These are phyloP conservation scores for Calidris pygmaea DNA, from an alignment of 2,113 vertebrate genomes.

Conservation along the genomic window DNA sequence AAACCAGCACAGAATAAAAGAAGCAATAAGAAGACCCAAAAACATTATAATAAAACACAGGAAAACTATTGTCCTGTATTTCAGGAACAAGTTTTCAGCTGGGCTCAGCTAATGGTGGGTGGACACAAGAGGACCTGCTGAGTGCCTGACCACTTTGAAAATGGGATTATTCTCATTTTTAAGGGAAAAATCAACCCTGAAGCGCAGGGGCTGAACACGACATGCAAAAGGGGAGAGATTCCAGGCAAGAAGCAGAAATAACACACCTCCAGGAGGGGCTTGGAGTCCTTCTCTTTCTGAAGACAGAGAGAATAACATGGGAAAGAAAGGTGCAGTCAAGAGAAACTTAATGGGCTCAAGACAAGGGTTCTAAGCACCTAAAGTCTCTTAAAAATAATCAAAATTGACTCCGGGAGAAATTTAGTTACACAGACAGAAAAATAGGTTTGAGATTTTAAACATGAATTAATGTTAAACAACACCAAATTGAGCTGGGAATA, in stretches of 20 bases:
- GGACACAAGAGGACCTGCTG: not conserved
- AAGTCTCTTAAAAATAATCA: not conserved
- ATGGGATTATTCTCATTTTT: not conserved
- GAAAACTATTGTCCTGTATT: not conserved
- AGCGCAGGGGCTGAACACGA: not conserved
- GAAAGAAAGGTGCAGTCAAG: not conserved
- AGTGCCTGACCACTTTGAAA: not conserved
- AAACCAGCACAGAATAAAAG: not conserved
- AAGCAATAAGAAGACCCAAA: not conserved
- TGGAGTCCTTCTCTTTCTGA: not conserved
- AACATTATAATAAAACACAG: not conserved
- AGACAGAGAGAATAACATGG: not conserved
- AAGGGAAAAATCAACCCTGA: not conserved
- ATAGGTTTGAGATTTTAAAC: not conserved
- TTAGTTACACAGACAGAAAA: not conserved
- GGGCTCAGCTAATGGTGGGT: not conserved
- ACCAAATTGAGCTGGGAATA: slow-evolving; percentile 2
- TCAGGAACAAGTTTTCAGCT: not conserved
- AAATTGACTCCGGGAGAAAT: not conserved
- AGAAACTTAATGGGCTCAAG: not conserved
- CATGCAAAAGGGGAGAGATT: not conserved
- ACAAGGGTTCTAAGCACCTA: not conserved
- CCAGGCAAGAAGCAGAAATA: not conserved
- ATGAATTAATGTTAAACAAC: not conserved
- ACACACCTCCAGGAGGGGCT: not conserved